phyloP scores from a whole-genome alignment of 2,797 vertebrate species.

The Otolemur crassicaudatus region DNA sequence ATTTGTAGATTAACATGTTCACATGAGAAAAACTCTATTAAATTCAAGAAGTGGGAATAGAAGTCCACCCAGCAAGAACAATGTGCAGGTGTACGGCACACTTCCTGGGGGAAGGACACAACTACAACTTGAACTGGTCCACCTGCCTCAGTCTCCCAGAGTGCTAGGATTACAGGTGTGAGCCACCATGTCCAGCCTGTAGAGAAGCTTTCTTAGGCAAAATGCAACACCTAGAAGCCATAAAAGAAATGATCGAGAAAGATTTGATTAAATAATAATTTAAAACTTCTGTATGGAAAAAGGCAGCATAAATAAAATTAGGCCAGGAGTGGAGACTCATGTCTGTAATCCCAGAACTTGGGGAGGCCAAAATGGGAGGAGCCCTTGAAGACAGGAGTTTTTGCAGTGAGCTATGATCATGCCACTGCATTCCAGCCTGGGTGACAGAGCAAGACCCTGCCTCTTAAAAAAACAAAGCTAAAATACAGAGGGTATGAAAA shows the following conservation, averaged over 20 bases:
- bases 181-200: too few relatives aligned
- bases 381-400: background rate
- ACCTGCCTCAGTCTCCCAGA: too few relatives aligned
- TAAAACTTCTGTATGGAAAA: background rate
- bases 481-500: background rate
- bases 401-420: background rate
- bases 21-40: too few relatives aligned
- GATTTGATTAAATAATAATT: constrained; percentile 24
- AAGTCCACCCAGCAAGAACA: too few relatives aligned
- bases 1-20: too few relatives aligned
- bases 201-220: background rate
- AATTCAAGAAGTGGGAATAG: too few relatives aligned
- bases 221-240: background rate
- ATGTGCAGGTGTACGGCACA: too few relatives aligned
- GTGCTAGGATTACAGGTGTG: too few relatives aligned
- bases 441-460: background rate
- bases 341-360: background rate
- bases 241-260: constrained; percentile 1
- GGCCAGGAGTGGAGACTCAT: background rate
- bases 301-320: constrained; percentile 14
- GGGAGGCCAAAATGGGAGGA: background rate
- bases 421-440: background rate
- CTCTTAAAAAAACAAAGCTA: background rate
- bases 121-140: too few relatives aligned
- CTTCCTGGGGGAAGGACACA: too few relatives aligned